Evolutionary conservation across 2,888 invertebrate species (phyloP).

Genomic region (Hyppa rectilinea): DNA sequence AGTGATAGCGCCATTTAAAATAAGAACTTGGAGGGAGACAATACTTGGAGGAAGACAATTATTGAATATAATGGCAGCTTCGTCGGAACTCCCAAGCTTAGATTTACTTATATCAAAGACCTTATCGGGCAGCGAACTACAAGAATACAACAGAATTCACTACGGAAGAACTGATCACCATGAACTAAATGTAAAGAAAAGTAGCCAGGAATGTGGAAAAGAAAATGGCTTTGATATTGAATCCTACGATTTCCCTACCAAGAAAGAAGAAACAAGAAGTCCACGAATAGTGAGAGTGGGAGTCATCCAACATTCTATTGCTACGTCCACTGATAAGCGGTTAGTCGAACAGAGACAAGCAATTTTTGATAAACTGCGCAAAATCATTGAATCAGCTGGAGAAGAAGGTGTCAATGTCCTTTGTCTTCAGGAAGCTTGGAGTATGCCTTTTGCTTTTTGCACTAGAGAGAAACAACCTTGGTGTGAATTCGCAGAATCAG

Average conservation of each 20-base stretch:
- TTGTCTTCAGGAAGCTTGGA: conserved; percentile 99
- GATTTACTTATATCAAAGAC: conserved; percentile 77
- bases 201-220: conserved; percentile 85
- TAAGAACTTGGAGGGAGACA: conserved; percentile 3
- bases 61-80: conserved; percentile 70
- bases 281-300: conserved; percentile 95
- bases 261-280: conserved; percentile 92
- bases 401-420: conserved; percentile 95
- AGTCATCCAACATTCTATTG: conserved; percentile 96
- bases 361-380: conserved; percentile 93
- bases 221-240: conserved; percentile 93
- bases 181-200: conserved; percentile 87
- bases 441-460: conserved; percentile 99
- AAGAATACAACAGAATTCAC: conserved; percentile 93
- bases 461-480: conserved; percentile 99
- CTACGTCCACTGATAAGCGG: conserved; percentile 93
- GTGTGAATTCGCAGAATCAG: conserved; percentile 99
- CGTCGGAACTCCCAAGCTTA: conserved; percentile 78
- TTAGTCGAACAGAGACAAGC: conserved; percentile 94
- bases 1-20: conserved; percentile 1
- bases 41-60: background rate
- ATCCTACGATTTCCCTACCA: conserved; percentile 93
- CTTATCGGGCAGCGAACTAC: conserved; percentile 87
- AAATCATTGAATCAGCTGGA: conserved; percentile 95
- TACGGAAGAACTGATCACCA: conserved; percentile 93